Conservation (phyloP, 2,888 invertebrate species). For the Drosophila borealis region DNA sequence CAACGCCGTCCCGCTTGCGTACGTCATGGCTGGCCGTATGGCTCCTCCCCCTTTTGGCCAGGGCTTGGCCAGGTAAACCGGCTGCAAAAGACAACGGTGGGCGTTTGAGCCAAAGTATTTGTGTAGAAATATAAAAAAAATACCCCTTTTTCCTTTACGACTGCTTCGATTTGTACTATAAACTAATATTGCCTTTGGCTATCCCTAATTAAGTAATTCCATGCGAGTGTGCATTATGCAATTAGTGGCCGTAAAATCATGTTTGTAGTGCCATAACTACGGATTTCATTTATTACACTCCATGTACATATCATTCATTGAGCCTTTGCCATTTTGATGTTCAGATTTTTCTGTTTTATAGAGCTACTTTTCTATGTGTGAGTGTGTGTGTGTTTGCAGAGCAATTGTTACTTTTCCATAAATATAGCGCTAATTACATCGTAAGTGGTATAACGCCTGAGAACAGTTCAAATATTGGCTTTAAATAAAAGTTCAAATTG, state of each 20-base stretch:
- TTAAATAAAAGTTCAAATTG: conserved; percentile 24
- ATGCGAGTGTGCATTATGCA: conserved; percentile 69
- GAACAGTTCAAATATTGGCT: conserved; percentile 8
- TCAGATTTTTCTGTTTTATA: conserved; percentile 42
- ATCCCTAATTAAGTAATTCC: conserved; percentile 74
- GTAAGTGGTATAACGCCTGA: conserved; percentile 35
- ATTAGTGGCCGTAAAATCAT: conserved; percentile 74
- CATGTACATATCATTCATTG: conserved; percentile 29
- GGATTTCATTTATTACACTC: conserved; percentile 51
- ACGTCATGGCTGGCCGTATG: conserved; percentile 38
- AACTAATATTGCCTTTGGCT: conserved; percentile 69
- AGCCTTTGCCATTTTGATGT: conserved; percentile 48
- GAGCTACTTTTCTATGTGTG: background rate
- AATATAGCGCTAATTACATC: conserved; percentile 52
- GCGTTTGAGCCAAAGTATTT: conserved; percentile 1
- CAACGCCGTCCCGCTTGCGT: conserved; percentile 36
- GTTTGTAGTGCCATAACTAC: conserved; percentile 59
- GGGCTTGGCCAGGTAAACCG: conserved; percentile 53
- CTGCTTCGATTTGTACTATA: conserved; percentile 70
- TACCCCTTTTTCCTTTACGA: conserved; percentile 69
- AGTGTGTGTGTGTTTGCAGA: conserved; percentile 24
- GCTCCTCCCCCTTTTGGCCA: conserved; percentile 58
- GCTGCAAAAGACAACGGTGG: conserved; percentile 16
- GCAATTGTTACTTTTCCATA: conserved; percentile 43
- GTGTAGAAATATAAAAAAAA: background rate